Evolutionary conservation across 2,888 invertebrate genomes (phyloP).

Genomic region (Sesia apiformis): DNA sequence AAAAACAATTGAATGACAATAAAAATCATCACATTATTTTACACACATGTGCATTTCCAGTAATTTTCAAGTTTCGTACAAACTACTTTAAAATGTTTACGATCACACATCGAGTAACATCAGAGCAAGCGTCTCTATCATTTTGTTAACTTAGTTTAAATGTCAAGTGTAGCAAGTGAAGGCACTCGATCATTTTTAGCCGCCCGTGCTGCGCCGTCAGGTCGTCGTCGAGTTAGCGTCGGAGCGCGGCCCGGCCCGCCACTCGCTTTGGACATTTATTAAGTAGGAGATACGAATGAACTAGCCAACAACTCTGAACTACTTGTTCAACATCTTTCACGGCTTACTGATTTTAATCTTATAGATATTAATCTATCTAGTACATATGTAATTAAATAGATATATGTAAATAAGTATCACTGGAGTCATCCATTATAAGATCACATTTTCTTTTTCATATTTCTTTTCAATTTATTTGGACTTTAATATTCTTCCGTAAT

Average conservation of each 20-base stretch:
- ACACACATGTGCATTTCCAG: too few relatives aligned
- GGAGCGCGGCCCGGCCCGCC: slow-evolving; percentile 19
- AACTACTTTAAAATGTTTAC: too few relatives aligned
- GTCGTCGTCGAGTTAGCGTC: slow-evolving; percentile 54
- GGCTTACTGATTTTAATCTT: background rate
- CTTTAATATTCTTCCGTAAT: too few relatives aligned
- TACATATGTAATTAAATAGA: too few relatives aligned
- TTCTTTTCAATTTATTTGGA: too few relatives aligned
- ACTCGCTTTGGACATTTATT: slow-evolving; percentile 46
- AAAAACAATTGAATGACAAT: too few relatives aligned
- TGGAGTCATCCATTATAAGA: too few relatives aligned
- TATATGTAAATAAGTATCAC: too few relatives aligned
- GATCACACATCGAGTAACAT: background rate
- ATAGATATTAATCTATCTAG: background rate
- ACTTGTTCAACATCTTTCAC: background rate
- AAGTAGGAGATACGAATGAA: slow-evolving; percentile 45
- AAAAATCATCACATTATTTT: too few relatives aligned
- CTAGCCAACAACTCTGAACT: slow-evolving; percentile 21
- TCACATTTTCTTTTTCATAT: too few relatives aligned
- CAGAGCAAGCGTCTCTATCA: slow-evolving; percentile 4
- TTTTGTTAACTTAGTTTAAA: slow-evolving; percentile 17
- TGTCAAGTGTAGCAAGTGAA: slow-evolving; percentile 21
- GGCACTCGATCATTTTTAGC: slow-evolving; percentile 45
- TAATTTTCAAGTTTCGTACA: too few relatives aligned
- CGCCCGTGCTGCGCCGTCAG: slow-evolving; percentile 30